Evolutionary conservation across 2,797 vertebrate genomes (phyloP).

Genomic region (Adrianichthys oophorus): DNA sequence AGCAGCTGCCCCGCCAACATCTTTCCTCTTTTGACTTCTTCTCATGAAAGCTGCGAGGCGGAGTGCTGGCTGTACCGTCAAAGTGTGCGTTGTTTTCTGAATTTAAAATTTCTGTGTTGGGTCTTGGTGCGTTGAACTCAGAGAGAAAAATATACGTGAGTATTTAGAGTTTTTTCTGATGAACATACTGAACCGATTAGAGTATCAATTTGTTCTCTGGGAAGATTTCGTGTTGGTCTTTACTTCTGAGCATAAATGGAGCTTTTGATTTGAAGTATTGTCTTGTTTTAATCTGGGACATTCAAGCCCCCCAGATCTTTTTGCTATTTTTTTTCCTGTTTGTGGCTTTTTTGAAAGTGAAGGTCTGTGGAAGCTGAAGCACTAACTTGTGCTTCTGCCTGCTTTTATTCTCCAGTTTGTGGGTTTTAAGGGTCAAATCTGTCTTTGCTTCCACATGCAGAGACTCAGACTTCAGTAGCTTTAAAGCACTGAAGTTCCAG

Average conservation of each 20-base stretch:
- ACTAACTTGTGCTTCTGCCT: no score
- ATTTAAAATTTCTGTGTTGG: neutral
- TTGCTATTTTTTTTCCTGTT: neutral
- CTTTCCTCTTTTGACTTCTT: slow-evolving; percentile 47
- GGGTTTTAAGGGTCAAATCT: no score
- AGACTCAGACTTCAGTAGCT: no score
- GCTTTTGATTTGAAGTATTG: slow-evolving; percentile 50
- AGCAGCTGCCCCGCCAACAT: slow-evolving; percentile 70
- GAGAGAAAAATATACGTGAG: neutral
- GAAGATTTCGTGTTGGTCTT: slow-evolving; percentile 35
- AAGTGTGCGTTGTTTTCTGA: slow-evolving; percentile 69
- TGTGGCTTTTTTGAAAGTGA: neutral
- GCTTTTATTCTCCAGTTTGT: no score
- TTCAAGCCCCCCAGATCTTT: slow-evolving; percentile 37
- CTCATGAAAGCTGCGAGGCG: slow-evolving; percentile 36
- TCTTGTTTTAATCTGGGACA: slow-evolving; percentile 62
- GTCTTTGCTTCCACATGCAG: no score
- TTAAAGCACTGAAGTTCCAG: no score
- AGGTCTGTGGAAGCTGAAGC: neutral
- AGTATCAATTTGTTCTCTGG: slow-evolving; percentile 51
- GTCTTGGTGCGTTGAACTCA: neutral
- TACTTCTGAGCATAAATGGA: slow-evolving; percentile 45
- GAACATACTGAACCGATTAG: slow-evolving; percentile 47
- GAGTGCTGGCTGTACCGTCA: slow-evolving; percentile 43
- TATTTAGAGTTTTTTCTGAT: slow-evolving; percentile 30